Evolutionary conservation across 2,888 invertebrate genomes (phyloP).

Genomic region (Hirtodrosophila cameraria): DNA sequence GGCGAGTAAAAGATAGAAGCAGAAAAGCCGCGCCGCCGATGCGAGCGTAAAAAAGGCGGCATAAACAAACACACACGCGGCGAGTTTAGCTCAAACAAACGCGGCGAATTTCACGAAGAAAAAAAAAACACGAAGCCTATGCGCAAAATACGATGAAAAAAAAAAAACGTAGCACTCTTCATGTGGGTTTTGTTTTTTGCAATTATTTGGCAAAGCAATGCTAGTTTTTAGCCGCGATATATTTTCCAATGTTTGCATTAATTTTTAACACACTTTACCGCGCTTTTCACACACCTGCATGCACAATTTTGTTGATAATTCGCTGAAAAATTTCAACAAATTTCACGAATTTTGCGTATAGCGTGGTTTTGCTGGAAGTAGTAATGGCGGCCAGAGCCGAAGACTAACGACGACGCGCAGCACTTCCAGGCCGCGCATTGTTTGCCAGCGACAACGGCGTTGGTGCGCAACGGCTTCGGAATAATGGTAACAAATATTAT

Average conservation of each 20-base stretch:
- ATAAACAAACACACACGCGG: conserved; percentile 80
- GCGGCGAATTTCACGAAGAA: conserved; percentile 80
- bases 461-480: conserved; percentile 24
- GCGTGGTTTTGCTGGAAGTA: conserved; percentile 86
- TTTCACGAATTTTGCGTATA: conserved; percentile 79
- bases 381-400: conserved; percentile 89
- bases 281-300: conserved; percentile 60
- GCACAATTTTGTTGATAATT: conserved; percentile 78
- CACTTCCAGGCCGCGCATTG: conserved; percentile 56
- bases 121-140: conserved; percentile 66
- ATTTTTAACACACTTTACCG: conserved; percentile 61
- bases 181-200: conserved; percentile 73
- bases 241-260: conserved; percentile 30
- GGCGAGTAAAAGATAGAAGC: conserved; percentile 38
- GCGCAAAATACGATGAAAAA: conserved; percentile 77
- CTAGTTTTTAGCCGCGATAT: conserved; percentile 14
- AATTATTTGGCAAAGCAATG: conserved; percentile 37
- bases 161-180: conserved; percentile 63
- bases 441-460: conserved; percentile 31
- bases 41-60: conserved; percentile 69
- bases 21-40: conserved; percentile 65
- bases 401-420: conserved; percentile 68
- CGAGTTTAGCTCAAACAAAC: conserved; percentile 78
- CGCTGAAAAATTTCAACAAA: conserved; percentile 65
- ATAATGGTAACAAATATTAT: conserved; percentile 16